These are phyloP conservation scores for Gambusia yucatana DNA, from an alignment of 2,797 vertebrate species.

Conservation along the genomic window DNA sequence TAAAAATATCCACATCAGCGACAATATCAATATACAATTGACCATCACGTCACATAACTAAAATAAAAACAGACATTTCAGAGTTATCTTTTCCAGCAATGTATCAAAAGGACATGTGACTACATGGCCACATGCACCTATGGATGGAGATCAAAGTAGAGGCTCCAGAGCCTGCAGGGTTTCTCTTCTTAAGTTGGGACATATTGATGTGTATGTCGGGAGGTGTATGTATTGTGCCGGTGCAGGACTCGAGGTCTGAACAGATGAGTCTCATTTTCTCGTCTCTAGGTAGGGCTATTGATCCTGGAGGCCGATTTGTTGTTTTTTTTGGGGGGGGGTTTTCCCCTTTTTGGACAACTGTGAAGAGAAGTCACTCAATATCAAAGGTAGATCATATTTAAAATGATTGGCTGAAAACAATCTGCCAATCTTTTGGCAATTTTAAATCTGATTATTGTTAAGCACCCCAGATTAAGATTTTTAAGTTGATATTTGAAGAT, in stretches of 20 bases:
- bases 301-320: conserved; percentile 34
- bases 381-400: neutral
- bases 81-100: conserved; percentile 20
- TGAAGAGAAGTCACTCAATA: neutral
- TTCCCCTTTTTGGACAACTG: neutral
- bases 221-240: neutral
- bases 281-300: conserved; percentile 46
- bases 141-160: conserved; percentile 58
- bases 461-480: neutral
- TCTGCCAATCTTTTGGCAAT: neutral
- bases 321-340: conserved; percentile 15
- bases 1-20: neutral
- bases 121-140: conserved; percentile 4
- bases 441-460: neutral
- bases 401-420: neutral
- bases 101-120: conserved; percentile 39
- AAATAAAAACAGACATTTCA: conserved; percentile 13
- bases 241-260: conserved; percentile 24
- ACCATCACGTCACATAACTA: conserved; percentile 5
- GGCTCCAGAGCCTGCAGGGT: conserved; percentile 40
- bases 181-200: conserved; percentile 31
- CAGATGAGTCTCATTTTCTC: conserved; percentile 55
- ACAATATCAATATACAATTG: neutral
- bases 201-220: conserved; percentile 15
- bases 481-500: neutral